Evolutionary conservation across 1,140 invertebrate species (phyloP).

Genomic region (Grapholita molesta): DNA sequence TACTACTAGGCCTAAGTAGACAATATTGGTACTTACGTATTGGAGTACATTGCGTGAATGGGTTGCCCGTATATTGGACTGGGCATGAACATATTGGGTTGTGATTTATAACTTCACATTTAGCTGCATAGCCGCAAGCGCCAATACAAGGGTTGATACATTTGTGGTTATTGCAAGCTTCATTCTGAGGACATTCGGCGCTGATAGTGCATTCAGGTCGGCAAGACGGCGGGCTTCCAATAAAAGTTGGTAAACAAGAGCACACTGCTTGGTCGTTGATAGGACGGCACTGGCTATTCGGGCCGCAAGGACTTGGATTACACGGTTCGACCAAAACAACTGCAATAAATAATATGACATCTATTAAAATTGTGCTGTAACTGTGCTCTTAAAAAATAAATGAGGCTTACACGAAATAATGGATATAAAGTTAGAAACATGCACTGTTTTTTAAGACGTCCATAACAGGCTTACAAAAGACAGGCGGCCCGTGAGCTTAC

Average conservation of each 20-base stretch:
- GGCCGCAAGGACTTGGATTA: slow-evolving; percentile 84
- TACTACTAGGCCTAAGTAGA: background rate
- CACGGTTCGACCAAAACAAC: slow-evolving; percentile 76
- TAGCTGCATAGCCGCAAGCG: slow-evolving; percentile 86
- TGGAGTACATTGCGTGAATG: slow-evolving; percentile 81
- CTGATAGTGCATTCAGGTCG: slow-evolving; percentile 85
- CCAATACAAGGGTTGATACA: slow-evolving; percentile 85
- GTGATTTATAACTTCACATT: slow-evolving; percentile 88
- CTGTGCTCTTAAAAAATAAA: background rate
- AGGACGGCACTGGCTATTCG: slow-evolving; percentile 85
- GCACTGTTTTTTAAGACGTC: too few species aligned
- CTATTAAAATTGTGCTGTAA: slow-evolving; percentile 15
- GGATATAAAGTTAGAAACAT: too few species aligned
- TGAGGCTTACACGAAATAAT: background rate
- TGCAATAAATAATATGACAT: slow-evolving; percentile 40
- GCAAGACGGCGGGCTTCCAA: slow-evolving; percentile 86
- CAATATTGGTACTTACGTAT: slow-evolving; percentile 59
- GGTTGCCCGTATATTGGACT: slow-evolving; percentile 82
- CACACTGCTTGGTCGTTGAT: slow-evolving; percentile 83
- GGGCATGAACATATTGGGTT: slow-evolving; percentile 84
- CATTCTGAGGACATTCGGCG: slow-evolving; percentile 82
- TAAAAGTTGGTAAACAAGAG: slow-evolving; percentile 84
- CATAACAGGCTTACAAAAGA: too few species aligned
- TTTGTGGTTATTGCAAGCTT: slow-evolving; percentile 84
- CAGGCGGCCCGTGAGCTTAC: too few species aligned